phyloP scores from a whole-genome alignment of 2,888 invertebrate genomes.

The Platyscelio sp. region DNA sequence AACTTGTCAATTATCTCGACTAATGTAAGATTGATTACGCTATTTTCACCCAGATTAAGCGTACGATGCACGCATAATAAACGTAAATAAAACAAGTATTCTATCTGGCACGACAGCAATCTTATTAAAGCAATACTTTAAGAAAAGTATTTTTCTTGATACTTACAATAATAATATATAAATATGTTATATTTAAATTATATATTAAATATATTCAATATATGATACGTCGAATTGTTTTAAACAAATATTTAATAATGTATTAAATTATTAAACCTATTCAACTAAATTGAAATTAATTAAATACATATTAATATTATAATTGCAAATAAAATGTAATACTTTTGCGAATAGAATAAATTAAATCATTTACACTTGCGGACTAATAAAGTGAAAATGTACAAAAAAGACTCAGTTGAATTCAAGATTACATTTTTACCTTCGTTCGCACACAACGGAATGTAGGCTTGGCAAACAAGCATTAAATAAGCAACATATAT shows the following conservation, averaged over 20 bases:
- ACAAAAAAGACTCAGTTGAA: conserved; percentile 18
- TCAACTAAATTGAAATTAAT: too few species aligned
- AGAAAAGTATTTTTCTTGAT: too few species aligned
- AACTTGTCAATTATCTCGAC: conserved; percentile 41
- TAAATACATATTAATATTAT: too few species aligned
- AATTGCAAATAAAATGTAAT: too few species aligned
- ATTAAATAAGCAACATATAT: conserved; percentile 51
- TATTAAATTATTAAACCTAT: too few species aligned
- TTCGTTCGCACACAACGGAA: conserved; percentile 73
- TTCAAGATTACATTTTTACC: conserved; percentile 67
- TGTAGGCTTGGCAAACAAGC: conserved; percentile 75
- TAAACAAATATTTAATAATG: too few species aligned
- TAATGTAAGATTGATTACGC: conserved; percentile 37
- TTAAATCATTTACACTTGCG: neutral
- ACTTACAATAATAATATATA: too few species aligned
- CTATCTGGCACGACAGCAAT: neutral
- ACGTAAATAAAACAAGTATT: neutral
- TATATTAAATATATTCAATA: too few species aligned
- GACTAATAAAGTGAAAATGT: conserved; percentile 14
- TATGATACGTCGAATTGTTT: too few species aligned
- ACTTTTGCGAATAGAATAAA: neutral
- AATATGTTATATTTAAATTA: too few species aligned
- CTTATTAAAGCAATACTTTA: too few species aligned
- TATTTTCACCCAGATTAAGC: conserved; percentile 33
- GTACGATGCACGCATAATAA: conserved; percentile 7